A percentile compares a stretch with the other conserved stretches of the same genome.
phyloP scores from a whole-genome alignment of 2,797 vertebrate genomes.

The Gallinago stenura region DNA sequence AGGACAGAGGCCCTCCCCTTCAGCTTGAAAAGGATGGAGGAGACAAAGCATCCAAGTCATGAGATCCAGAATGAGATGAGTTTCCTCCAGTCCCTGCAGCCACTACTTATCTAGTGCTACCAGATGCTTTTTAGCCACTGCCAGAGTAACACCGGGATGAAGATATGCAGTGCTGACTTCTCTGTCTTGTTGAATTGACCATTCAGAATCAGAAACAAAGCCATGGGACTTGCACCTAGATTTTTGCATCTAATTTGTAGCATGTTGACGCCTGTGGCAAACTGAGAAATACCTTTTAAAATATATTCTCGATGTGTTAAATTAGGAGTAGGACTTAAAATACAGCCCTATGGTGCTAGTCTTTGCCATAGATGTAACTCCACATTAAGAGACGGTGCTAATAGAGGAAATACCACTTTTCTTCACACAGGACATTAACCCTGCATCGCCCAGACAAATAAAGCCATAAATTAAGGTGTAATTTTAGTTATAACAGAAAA shows the following conservation, averaged over 20 bases:
- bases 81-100: not conserved
- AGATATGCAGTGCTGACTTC: not conserved
- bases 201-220: not conserved
- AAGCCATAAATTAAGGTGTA: conserved; percentile 55
- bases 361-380: conserved; percentile 53
- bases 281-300: not conserved
- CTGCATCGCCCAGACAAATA: conserved; percentile 64
- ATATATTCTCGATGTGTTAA: conserved; percentile 1
- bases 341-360: conserved; percentile 1
- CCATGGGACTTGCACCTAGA: not conserved
- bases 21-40: not conserved
- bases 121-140: not conserved
- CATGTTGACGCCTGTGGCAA: not conserved
- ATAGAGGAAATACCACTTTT: conserved; percentile 66
- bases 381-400: conserved; percentile 52
- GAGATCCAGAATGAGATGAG: not conserved
- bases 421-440: conserved; percentile 55
- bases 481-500: conserved; percentile 45
- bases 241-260: not conserved
- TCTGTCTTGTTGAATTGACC: not conserved
- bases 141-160: not conserved
- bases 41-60: not conserved
- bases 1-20: not conserved
- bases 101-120: not conserved
- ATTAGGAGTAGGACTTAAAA: conserved; percentile 36